These are phyloP conservation scores for Murina feae DNA, from an alignment of 2,113 vertebrate genomes.

Conservation along the genomic window DNA sequence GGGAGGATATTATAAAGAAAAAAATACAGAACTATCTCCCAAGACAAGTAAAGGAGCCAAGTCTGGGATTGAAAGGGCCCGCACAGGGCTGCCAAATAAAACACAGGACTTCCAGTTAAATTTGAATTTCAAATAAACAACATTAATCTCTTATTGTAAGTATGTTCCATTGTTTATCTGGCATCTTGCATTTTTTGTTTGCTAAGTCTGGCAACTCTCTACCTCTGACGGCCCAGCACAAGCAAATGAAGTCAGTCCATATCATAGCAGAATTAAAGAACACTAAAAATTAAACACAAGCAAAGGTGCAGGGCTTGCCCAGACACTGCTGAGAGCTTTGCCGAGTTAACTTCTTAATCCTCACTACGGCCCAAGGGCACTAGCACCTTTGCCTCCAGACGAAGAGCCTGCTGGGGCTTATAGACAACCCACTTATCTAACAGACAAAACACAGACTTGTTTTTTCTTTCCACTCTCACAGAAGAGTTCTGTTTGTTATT, in stretches of 20 bases:
- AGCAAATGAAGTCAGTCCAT: background rate
- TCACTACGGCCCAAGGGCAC: accelerated
- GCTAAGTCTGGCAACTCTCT: background rate
- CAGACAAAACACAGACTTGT: background rate
- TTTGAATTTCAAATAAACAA: background rate
- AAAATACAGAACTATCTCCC: background rate
- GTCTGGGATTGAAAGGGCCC: background rate
- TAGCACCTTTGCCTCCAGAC: background rate
- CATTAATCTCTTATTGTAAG: background rate
- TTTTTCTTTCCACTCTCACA: background rate
- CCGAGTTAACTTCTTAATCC: background rate
- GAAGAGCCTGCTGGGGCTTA: background rate
- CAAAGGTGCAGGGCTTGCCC: accelerated
- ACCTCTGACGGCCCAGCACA: background rate
- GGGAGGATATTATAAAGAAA: background rate
- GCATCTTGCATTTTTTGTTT: background rate
- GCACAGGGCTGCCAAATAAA: background rate
- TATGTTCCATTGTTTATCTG: background rate
- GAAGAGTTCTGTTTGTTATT: background rate
- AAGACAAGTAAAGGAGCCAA: background rate
- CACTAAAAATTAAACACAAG: background rate
- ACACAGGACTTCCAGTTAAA: background rate
- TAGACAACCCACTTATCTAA: background rate
- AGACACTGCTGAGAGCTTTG: accelerated
- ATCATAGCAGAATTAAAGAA: background rate